Conservation (phyloP, 2,888 invertebrate species). For the Lypha dubia region DNA sequence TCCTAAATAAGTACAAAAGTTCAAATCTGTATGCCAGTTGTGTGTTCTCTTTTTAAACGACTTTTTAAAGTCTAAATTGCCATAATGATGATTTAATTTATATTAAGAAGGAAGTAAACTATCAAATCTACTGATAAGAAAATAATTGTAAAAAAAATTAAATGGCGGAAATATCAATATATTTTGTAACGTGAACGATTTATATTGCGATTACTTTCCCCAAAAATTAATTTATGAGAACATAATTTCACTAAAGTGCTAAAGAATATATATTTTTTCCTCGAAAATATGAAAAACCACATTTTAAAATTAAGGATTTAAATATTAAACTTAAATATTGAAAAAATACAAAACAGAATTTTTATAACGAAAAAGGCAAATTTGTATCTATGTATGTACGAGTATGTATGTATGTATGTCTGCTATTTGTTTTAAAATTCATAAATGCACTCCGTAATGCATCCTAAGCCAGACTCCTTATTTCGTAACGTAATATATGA, state of each 20-base stretch:
- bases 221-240: background rate
- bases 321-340: too few species aligned
- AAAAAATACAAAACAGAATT: too few species aligned
- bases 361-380: too few species aligned
- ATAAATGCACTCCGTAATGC: too few species aligned
- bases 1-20: background rate
- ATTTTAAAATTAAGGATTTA: too few species aligned
- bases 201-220: conserved; percentile 53
- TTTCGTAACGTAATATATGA: too few species aligned
- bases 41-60: background rate
- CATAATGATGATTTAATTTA: conserved; percentile 25
- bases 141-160: conserved; percentile 36
- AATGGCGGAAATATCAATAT: conserved; percentile 50
- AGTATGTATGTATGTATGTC: too few species aligned
- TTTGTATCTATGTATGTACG: too few species aligned
- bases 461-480: too few species aligned
- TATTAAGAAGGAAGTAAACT: conserved; percentile 53
- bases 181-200: conserved; percentile 32
- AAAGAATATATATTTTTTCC: too few species aligned
- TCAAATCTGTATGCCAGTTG: background rate
- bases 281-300: too few species aligned
- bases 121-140: conserved; percentile 59
- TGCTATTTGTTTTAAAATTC: too few species aligned
- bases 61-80: conserved; percentile 4
- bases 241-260: background rate